Percentiles rank a stretch among this genome's conserved stretches.
Evolutionary conservation across 2,888 invertebrate species (phyloP).

Genomic region (Magallana nippona): DNA sequence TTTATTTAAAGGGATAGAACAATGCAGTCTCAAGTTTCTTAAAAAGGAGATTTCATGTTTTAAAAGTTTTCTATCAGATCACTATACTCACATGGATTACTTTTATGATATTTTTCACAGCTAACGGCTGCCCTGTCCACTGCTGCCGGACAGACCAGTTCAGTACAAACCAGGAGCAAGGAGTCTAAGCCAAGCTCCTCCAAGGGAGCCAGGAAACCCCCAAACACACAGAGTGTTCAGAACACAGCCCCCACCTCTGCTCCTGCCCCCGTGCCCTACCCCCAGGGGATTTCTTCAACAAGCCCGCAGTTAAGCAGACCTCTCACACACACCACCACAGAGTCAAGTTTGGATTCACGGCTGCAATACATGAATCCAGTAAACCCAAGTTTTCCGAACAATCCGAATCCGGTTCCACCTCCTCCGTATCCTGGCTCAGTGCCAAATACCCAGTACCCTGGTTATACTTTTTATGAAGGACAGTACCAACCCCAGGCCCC

Average conservation of each 20-base stretch:
- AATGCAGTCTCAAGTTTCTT: too few species aligned
- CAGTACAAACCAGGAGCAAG: background rate
- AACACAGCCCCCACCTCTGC: background rate
- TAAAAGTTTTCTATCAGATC: too few species aligned
- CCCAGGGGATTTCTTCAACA: background rate
- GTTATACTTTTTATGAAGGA: background rate
- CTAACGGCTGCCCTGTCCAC: background rate
- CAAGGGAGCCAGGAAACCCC: background rate
- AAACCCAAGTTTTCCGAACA: background rate
- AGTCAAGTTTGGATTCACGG: background rate
- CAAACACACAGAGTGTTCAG: too few species aligned
- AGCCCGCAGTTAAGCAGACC: background rate
- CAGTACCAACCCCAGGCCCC: constrained; percentile 2
- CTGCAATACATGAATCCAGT: background rate
- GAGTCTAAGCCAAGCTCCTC: background rate
- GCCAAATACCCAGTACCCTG: background rate
- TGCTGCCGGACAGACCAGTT: background rate
- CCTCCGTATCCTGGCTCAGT: background rate
- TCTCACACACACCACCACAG: background rate
- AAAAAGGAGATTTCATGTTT: too few species aligned
- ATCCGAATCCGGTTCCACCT: background rate
- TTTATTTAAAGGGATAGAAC: too few species aligned
- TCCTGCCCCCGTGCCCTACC: background rate
- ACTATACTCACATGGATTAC: too few species aligned
- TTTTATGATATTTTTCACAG: background rate